Percentiles rank a stretch among this genome's conserved stretches.
Conservation (phyloP, 2,113 vertebrate genomes). For the Megaleporinus macrocephalus region DNA sequence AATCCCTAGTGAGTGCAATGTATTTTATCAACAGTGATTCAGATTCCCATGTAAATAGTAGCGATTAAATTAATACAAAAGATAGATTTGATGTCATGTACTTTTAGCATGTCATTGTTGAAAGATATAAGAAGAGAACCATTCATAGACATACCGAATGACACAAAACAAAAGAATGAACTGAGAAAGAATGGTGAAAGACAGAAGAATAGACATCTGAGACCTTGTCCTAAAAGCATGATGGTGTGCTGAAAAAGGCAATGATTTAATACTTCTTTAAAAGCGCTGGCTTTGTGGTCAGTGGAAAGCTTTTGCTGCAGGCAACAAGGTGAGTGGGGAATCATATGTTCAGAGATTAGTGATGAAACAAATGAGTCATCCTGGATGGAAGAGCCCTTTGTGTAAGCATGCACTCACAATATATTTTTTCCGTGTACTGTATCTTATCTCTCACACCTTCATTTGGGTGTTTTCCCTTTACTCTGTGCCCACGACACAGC, state of each 20-base stretch:
- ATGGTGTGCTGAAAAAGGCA: not conserved
- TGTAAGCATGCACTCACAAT: not conserved
- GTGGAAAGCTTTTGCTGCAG: not conserved
- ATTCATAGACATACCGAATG: not conserved
- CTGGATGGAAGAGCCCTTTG: not conserved
- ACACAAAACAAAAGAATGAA: not conserved
- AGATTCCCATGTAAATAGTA: not conserved
- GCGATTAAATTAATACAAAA: not conserved
- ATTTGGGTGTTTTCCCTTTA: not conserved
- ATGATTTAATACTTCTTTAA: not conserved
- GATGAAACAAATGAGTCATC: not conserved
- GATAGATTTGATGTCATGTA: not conserved
- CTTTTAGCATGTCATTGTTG: not conserved
- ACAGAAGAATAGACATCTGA: not conserved
- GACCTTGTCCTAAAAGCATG: not conserved
- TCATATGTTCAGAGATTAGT: not conserved
- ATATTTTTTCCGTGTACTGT: not conserved
- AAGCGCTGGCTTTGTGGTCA: not conserved
- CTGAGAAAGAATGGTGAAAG: not conserved
- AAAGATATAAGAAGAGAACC: not conserved
- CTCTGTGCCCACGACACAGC: not conserved
- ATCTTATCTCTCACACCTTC: slow-evolving; percentile 6
- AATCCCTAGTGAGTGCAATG: too few relatives aligned
- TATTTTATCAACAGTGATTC: not conserved
- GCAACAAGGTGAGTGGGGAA: not conserved